A percentile compares a stretch with the other conserved stretches of the same genome.
Evolutionary conservation across 1,140 invertebrate species (phyloP).

Genomic region (Phocides pigmalion): DNA sequence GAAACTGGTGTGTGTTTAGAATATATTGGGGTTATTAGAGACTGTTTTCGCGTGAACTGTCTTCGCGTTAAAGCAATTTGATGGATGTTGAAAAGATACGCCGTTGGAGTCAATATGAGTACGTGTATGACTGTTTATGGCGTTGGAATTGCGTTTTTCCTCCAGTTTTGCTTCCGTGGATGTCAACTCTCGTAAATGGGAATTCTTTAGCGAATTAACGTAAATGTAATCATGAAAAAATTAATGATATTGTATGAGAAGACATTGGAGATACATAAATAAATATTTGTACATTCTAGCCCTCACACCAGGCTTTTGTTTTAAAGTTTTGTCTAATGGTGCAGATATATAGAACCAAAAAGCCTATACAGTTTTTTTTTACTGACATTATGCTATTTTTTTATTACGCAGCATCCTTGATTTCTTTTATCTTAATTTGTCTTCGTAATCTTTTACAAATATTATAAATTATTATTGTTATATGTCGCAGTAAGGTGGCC

Average conservation of each 20-base stretch:
- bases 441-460: too few relatives aligned
- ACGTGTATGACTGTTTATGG: constrained; percentile 13
- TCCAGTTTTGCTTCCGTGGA: neutral
- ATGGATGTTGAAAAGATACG: constrained; percentile 17
- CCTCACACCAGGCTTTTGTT: too few relatives aligned
- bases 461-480: too few relatives aligned
- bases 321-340: too few relatives aligned
- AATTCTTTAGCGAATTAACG: neutral
- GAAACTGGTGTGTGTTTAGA: constrained; percentile 33
- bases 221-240: neutral
- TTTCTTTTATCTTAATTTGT: too few relatives aligned
- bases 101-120: neutral
- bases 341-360: too few relatives aligned
- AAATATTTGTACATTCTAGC: too few relatives aligned
- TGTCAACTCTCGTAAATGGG: neutral
- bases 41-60: constrained; percentile 28
- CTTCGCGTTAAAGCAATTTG: constrained; percentile 2
- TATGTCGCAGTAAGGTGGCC: too few relatives aligned
- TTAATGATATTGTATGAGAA: neutral
- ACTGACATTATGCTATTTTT: too few relatives aligned
- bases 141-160: neutral
- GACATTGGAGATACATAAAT: too few relatives aligned
- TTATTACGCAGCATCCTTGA: too few relatives aligned
- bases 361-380: too few relatives aligned
- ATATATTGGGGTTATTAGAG: constrained; percentile 37